Evolutionary conservation across 2,888 invertebrate genomes (phyloP).

Genomic region (Cephonodes hylas): DNA sequence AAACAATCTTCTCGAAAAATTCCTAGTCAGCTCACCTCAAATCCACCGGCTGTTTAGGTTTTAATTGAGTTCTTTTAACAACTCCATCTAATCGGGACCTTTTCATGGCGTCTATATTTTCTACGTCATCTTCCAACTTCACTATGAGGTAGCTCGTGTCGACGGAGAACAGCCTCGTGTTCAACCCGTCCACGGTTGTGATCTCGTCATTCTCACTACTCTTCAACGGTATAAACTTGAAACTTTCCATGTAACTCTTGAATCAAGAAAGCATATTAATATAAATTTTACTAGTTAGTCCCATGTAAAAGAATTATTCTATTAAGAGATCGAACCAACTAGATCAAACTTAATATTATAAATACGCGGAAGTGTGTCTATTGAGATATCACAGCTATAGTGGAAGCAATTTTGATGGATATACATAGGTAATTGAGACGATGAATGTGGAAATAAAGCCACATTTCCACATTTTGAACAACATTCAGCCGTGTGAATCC

Average conservation of each 20-base stretch:
- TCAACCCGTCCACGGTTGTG: slow-evolving; percentile 45
- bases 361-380: too few relatives aligned
- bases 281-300: too few relatives aligned
- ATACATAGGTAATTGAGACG: too few relatives aligned
- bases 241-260: slow-evolving; percentile 53
- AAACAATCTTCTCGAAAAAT: too few relatives aligned
- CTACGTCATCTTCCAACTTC: slow-evolving; percentile 52
- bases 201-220: slow-evolving; percentile 27
- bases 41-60: slow-evolving; percentile 58
- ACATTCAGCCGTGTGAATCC: too few relatives aligned
- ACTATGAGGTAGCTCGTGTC: slow-evolving; percentile 66
- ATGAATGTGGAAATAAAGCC: too few relatives aligned
- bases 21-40: slow-evolving; percentile 44
- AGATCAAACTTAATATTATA: too few relatives aligned
- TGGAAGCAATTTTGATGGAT: too few relatives aligned
- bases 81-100: slow-evolving; percentile 44
- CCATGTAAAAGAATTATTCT: too few relatives aligned
- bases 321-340: too few relatives aligned
- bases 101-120: slow-evolving; percentile 38
- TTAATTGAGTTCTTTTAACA: slow-evolving; percentile 43
- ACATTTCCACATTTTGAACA: too few relatives aligned
- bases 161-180: slow-evolving; percentile 47
- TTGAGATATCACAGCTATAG: too few relatives aligned
- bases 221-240: slow-evolving; percentile 56
- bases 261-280: neutral